Evolutionary conservation across 2,888 invertebrate genomes (phyloP), one percentile per base, ranked within the genome.

Genomic region (Neoscelio sp.): DNA sequence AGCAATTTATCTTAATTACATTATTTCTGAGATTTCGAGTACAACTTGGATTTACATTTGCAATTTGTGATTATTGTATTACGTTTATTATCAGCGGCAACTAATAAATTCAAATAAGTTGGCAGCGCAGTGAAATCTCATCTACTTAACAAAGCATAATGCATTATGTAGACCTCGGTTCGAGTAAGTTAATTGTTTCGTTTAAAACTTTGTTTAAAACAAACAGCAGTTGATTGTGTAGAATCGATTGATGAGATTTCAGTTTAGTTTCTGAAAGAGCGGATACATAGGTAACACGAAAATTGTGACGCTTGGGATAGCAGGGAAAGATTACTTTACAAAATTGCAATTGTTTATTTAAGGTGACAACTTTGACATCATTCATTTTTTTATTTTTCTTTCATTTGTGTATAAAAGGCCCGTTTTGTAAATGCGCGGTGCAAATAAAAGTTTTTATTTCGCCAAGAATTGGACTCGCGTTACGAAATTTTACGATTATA

Each of bases 171-270:
- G 54, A 73, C 28, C 40, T 48, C 42, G 15, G 42, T 40, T 40
- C 58, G 42, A 50, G 17, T 10, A 65, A 67, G 60, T 60, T 52
- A 46, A 75, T 54, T 67, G 54, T 75, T 75, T 75, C 60, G 50
- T 75, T 67, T 60, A 75, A 75, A 73, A 67, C 60, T 75, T 67
- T 18, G 74, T 52, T 67, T 52, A 50, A 67, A 67, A 60, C 67
- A 60, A 75, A 67, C 44, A 67, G 60, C 26, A 74, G 74, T 65
- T 35, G 58, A 23, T 54, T 33, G 26, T 26, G 44, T 44, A 40
- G 67, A 75, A 75, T 75, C 67, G 58, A 75, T 75, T 67, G 60
- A 52, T 52, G 67, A 67, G 60, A 67, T 75, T 67, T 38, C 50
- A 60, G 60, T 58, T n/a, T 30, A n/a, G 56, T 40, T 33, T 42